phyloP scores from a whole-genome alignment of 2,888 invertebrate genomes.

The Sinotaia quadrata region DNA sequence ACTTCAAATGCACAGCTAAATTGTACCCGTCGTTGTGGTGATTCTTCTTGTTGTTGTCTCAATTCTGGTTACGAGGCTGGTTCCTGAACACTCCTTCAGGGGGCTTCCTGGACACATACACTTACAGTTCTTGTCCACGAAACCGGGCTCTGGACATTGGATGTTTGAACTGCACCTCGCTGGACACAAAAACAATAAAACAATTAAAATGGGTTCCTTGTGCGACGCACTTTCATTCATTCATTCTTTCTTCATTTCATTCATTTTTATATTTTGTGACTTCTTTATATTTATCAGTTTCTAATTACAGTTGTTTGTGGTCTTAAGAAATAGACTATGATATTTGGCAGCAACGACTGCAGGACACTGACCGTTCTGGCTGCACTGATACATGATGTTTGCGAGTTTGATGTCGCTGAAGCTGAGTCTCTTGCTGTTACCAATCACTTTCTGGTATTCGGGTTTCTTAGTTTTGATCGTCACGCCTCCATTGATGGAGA shows the following conservation, averaged over 20 bases:
- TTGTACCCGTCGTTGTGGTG: no score
- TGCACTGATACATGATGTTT: slow-evolving; percentile 6
- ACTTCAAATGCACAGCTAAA: no score
- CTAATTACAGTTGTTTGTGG: no score
- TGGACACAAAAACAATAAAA: no score
- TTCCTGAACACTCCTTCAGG: background rate
- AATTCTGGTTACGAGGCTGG: background rate
- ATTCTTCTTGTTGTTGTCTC: background rate
- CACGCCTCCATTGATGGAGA: slow-evolving; percentile 2
- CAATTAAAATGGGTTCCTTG: no score
- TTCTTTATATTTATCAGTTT: no score
- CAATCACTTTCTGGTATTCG: slow-evolving; percentile 7
- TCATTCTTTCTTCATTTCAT: no score
- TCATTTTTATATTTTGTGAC: no score
- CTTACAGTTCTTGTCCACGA: slow-evolving; percentile 29
- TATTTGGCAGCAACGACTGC: no score
- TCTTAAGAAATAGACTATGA: no score
- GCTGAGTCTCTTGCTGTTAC: slow-evolving; percentile 13
- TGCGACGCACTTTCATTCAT: no score
- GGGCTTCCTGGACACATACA: slow-evolving; percentile 31
- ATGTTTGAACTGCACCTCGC: slow-evolving; percentile 4
- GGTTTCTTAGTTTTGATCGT: slow-evolving; percentile 9
- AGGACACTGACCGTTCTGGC: background rate
- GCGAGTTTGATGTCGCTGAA: slow-evolving; percentile 20
- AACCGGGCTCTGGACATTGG: slow-evolving; percentile 23